Percentiles rank a stretch among this genome's conserved stretches.
Conservation (phyloP, 64 coral and sea anemone species). For the Montipora capricornis region DNA sequence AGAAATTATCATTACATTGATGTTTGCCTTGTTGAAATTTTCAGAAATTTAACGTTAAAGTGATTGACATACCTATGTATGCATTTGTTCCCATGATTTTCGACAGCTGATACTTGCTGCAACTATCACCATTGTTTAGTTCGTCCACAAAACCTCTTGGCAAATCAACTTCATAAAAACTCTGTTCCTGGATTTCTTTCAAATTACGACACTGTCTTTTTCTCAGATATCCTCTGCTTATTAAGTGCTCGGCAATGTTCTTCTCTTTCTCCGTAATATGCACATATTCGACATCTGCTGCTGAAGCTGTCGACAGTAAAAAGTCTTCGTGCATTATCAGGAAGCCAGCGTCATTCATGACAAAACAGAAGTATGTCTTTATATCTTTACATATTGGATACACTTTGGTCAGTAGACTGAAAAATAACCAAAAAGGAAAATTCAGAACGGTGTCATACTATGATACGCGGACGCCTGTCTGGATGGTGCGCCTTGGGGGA, state of each 20-base stretch:
- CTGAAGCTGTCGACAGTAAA: neutral
- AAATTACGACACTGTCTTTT: constrained; percentile 37
- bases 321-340: constrained; percentile 55
- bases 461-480: too few species aligned
- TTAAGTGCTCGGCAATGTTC: constrained; percentile 26
- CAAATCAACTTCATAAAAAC: constrained; percentile 52
- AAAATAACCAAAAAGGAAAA: neutral
- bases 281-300: constrained; percentile 17
- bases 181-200: constrained; percentile 12
- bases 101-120: constrained; percentile 28
- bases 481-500: too few species aligned
- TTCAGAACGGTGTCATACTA: too few species aligned
- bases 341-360: constrained; percentile 41
- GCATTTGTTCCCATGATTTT: constrained; percentile 30
- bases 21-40: too few species aligned
- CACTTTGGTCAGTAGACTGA: constrained; percentile 16
- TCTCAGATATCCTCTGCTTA: constrained; percentile 1
- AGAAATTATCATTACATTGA: too few species aligned
- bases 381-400: constrained; percentile 18
- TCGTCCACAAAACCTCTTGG: neutral
- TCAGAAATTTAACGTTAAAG: neutral
- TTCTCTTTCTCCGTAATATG: constrained; percentile 57
- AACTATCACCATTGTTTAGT: neutral
- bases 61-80: constrained; percentile 21
- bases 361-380: constrained; percentile 11